phyloP scores from a whole-genome alignment of 2,888 invertebrate species.

The Melieria omissa region DNA sequence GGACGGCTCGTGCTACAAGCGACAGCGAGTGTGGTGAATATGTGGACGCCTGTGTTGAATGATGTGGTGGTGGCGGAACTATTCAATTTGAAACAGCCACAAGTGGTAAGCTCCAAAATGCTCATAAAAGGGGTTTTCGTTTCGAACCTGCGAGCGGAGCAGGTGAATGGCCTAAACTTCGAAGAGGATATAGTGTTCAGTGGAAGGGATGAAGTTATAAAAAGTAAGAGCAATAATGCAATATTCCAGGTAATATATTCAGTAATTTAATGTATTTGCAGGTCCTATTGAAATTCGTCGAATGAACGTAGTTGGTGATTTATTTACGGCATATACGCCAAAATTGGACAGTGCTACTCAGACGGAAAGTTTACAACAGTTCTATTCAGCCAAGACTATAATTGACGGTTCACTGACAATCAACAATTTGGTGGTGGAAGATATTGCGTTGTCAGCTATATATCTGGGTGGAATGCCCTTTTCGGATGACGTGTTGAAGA shows the following conservation, averaged over 20 bases:
- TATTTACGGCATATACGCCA: conserved; percentile 48
- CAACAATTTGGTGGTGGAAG: conserved; percentile 48
- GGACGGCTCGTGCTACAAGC: conserved; percentile 58
- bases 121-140: conserved; percentile 54
- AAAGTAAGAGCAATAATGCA: conserved; percentile 47
- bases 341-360: conserved; percentile 34
- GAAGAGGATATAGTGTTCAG: conserved; percentile 58
- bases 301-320: conserved; percentile 52
- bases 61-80: conserved; percentile 51
- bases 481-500: conserved; percentile 45
- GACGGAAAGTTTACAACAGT: conserved; percentile 48
- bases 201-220: conserved; percentile 51
- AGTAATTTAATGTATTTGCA: conserved; percentile 33
- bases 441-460: conserved; percentile 38
- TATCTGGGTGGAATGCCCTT: conserved; percentile 41
- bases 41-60: conserved; percentile 52
- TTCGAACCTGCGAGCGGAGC: conserved; percentile 48
- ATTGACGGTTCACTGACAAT: conserved; percentile 58
- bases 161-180: conserved; percentile 58
- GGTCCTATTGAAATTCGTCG: conserved; percentile 59
- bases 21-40: conserved; percentile 44
- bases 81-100: conserved; percentile 56
- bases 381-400: conserved; percentile 55
- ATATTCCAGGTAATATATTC: background rate
- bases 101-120: conserved; percentile 55